Conservation (phyloP, 2,797 vertebrate species). For the Rhodeus uyekii region DNA sequence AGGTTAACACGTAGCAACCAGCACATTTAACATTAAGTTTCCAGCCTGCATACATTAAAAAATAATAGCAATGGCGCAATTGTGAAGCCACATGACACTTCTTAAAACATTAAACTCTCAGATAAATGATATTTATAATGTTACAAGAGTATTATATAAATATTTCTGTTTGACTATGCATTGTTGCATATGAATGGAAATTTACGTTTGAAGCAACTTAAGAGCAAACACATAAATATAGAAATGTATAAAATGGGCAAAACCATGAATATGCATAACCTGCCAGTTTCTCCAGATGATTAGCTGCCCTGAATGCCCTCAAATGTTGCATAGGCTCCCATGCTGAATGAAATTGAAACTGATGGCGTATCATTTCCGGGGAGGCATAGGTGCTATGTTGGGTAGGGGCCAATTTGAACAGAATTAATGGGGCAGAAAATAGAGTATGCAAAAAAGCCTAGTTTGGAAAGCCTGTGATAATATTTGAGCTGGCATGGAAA, state of each 20-base stretch:
- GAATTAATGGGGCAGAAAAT: conserved; percentile 58
- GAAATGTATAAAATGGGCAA: not conserved
- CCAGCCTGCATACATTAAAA: conserved; percentile 12
- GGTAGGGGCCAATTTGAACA: conserved; percentile 49
- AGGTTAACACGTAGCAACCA: conserved; percentile 20
- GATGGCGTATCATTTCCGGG: conserved; percentile 59
- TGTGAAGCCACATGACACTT: conserved; percentile 10
- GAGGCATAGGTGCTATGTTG: conserved; percentile 52
- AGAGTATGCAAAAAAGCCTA: conserved; percentile 28
- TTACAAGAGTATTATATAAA: not conserved
- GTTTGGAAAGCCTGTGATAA: conserved; percentile 36
- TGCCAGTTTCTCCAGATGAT: conserved; percentile 45
- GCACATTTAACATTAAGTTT: not conserved
- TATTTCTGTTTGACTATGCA: not conserved
- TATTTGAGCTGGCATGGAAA: conserved; percentile 26
- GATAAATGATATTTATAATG: no score
- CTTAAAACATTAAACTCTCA: no score
- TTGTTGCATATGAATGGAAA: not conserved
- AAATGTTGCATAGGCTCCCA: conserved; percentile 53
- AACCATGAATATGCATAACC: conserved; percentile 42
- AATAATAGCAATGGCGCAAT: conserved; percentile 4
- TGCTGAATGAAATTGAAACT: conserved; percentile 64
- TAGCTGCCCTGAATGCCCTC: conserved; percentile 54
- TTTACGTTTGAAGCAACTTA: not conserved
- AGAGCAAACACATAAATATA: not conserved